Conservation (phyloP, 2,888 invertebrate genomes). For the Agrypnus murinus region DNA sequence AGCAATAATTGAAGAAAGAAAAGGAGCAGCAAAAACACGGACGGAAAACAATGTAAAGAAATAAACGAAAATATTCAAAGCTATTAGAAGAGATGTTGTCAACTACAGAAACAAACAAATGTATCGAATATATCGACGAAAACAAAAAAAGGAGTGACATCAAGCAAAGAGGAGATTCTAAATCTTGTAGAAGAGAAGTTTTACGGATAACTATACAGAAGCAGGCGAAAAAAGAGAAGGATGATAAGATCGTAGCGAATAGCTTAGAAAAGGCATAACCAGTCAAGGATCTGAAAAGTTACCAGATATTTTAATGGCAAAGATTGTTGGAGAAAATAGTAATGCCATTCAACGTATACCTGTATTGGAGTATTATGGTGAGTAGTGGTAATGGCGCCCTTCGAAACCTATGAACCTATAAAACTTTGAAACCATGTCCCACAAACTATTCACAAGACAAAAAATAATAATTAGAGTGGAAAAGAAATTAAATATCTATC, state of each 20-base stretch:
- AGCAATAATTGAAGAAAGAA: neutral
- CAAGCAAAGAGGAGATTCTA: slow-evolving; percentile 6
- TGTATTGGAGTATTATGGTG: neutral
- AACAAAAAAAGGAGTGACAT: slow-evolving; percentile 11
- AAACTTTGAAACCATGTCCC: slow-evolving; percentile 1
- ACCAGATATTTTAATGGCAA: neutral
- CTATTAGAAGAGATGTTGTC: neutral
- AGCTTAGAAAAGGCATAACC: neutral
- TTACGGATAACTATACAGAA: slow-evolving; percentile 1
- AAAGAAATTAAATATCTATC: slow-evolving; percentile 13
- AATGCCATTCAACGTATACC: neutral
- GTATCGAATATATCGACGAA: slow-evolving; percentile 3
- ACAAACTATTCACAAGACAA: neutral
- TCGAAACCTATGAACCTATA: neutral
- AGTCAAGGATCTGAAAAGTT: neutral
- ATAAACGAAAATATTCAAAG: neutral
- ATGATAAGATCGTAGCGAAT: neutral
- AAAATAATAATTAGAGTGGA: slow-evolving; percentile 3
- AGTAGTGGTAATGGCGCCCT: neutral
- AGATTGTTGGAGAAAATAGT: neutral
- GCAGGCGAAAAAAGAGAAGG: neutral
- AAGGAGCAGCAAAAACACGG: neutral
- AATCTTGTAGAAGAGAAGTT: neutral
- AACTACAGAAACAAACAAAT: slow-evolving; percentile 5
- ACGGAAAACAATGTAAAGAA: neutral